These are phyloP conservation scores for Hiodon tergisus DNA, from an alignment of 2,113 vertebrate species.

Conservation along the genomic window DNA sequence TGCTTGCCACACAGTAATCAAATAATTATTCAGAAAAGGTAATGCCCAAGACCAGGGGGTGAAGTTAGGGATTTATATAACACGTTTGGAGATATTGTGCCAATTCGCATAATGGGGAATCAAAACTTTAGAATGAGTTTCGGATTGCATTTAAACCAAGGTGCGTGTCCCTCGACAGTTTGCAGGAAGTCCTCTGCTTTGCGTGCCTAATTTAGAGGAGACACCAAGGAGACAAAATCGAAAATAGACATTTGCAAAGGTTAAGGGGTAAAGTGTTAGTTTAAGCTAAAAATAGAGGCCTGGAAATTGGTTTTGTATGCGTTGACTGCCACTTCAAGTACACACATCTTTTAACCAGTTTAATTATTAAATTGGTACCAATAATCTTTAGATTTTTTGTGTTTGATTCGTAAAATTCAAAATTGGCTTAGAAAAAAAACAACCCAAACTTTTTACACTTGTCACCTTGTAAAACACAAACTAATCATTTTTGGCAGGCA, in stretches of 20 bases:
- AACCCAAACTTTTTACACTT: too few species aligned
- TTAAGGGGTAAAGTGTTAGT: slow-evolving; percentile 35
- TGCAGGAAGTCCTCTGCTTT: slow-evolving; percentile 14
- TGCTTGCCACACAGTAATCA: too few species aligned
- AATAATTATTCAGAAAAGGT: too few species aligned
- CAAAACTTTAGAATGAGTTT: background rate
- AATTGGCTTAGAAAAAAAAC: too few species aligned
- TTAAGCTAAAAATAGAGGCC: slow-evolving; percentile 28
- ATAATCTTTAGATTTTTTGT: background rate
- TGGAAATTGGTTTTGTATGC: slow-evolving; percentile 20
- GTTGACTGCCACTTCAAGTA: slow-evolving; percentile 20
- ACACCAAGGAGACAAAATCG: slow-evolving; percentile 26
- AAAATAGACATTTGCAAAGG: slow-evolving; percentile 31
- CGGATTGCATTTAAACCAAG: background rate
- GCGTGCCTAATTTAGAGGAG: slow-evolving; percentile 14
- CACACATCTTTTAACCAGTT: background rate
- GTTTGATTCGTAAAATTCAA: too few species aligned
- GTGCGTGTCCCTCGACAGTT: background rate
- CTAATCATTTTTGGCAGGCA: too few species aligned
- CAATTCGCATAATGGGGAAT: background rate
- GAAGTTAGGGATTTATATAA: too few species aligned
- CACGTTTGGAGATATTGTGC: too few species aligned
- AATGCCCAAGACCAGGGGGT: too few species aligned
- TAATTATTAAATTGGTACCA: background rate
- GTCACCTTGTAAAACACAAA: too few species aligned